Evolutionary conservation across 1,140 invertebrate species (phyloP).

Genomic region (Lasioglossum albipes): DNA sequence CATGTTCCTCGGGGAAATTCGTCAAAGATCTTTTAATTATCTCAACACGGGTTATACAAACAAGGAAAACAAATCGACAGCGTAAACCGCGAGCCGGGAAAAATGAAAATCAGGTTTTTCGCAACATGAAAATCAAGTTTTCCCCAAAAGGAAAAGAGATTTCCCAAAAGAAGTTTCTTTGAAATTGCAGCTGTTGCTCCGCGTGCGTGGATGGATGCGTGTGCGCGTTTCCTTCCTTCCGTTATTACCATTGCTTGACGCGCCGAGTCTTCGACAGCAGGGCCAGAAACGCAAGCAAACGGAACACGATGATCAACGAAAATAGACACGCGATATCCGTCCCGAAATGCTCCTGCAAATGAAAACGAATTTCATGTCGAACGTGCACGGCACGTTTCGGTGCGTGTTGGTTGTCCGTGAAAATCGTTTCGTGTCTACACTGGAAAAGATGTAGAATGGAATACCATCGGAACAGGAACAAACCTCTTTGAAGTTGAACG

Average conservation of each 20-base stretch:
- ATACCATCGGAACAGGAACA: conserved; percentile 1
- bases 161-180: too few species aligned
- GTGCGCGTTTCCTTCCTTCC: neutral
- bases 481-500: conserved; percentile 89
- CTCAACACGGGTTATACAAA: neutral
- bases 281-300: conserved; percentile 88
- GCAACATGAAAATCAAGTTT: too few species aligned
- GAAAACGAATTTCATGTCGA: neutral
- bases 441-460: neutral
- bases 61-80: neutral
- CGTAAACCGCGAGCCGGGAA: too few species aligned
- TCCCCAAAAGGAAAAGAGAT: too few species aligned
- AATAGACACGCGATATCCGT: conserved; percentile 87
- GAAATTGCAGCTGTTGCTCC: too few species aligned
- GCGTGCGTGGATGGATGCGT: too few species aligned
- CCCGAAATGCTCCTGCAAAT: conserved; percentile 84
- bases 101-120: too few species aligned
- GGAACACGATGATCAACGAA: conserved; percentile 87
- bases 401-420: too few species aligned
- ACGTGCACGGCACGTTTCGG: too few species aligned
- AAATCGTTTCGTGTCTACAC: too few species aligned
- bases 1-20: neutral
- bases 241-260: conserved; percentile 35
- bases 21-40: neutral
- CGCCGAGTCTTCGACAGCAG: conserved; percentile 84